phyloP scores from a whole-genome alignment of 2,797 vertebrate genomes.

The Columba guinea region DNA sequence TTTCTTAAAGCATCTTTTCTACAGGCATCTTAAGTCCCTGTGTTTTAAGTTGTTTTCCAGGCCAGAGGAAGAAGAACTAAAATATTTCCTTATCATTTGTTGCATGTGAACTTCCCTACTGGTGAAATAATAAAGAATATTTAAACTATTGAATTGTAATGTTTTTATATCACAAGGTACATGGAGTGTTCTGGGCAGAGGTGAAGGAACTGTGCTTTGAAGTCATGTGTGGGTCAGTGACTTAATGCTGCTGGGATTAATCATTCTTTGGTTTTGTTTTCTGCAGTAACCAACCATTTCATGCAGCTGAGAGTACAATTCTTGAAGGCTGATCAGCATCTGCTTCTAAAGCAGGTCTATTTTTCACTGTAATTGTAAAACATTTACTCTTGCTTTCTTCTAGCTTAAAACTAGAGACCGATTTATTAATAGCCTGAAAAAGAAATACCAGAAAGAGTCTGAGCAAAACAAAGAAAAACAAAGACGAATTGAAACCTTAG shows the following conservation, averaged over 20 bases:
- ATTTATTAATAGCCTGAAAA: conserved; percentile 94
- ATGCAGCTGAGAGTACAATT: not conserved
- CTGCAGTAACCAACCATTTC: not conserved
- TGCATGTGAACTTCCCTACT: not conserved
- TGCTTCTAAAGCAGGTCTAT: not conserved
- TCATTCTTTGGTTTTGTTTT: not conserved
- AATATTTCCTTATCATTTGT: not conserved
- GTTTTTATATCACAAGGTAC: not conserved
- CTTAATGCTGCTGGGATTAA: not conserved
- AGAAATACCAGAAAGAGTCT: conserved; percentile 91
- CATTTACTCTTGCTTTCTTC: conserved; percentile 19
- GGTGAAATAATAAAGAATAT: not conserved
- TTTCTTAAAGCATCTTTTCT: no score
- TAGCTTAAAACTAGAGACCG: conserved; percentile 95
- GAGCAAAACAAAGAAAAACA: conserved; percentile 94
- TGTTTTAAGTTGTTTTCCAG: not conserved
- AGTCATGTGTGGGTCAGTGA: not conserved
- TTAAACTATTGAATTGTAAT: not conserved
- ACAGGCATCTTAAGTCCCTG: not conserved
- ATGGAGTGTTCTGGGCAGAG: not conserved
- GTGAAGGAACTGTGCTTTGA: not conserved
- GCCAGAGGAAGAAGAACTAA: not conserved
- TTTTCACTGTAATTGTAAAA: not conserved
- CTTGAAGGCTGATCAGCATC: not conserved
- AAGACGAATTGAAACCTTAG: conserved; percentile 93